These are phyloP conservation scores for Bacillus rossius DNA, from an alignment of 1,140 invertebrate species.

Conservation along the genomic window DNA sequence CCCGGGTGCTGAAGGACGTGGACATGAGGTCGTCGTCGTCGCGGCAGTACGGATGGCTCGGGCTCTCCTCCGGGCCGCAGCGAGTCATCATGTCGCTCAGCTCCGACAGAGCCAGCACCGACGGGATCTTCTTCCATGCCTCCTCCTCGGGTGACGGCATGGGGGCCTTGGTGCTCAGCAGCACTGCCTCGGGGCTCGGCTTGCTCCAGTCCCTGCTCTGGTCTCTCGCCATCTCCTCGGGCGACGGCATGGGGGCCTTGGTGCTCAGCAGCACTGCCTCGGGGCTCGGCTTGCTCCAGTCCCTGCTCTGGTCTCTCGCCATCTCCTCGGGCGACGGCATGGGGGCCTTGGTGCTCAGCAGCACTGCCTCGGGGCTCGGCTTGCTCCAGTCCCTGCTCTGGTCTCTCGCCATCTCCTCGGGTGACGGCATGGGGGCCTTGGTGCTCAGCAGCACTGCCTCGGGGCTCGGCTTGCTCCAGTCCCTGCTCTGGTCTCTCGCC, in stretches of 20 bases:
- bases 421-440: slow-evolving; percentile 27
- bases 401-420: slow-evolving; percentile 24
- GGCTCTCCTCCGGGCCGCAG: neutral
- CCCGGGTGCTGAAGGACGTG: slow-evolving; percentile 26
- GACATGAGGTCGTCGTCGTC: slow-evolving; percentile 26
- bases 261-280: slow-evolving; percentile 6
- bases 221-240: slow-evolving; percentile 24
- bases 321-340: slow-evolving; percentile 31
- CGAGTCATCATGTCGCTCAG: slow-evolving; percentile 2
- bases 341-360: slow-evolving; percentile 18
- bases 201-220: slow-evolving; percentile 7
- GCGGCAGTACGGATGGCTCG: slow-evolving; percentile 16
- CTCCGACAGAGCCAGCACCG: slow-evolving; percentile 10
- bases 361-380: neutral
- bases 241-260: slow-evolving; percentile 27
- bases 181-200: neutral
- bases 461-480: slow-evolving; percentile 4
- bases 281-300: slow-evolving; percentile 4
- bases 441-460: slow-evolving; percentile 6
- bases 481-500: slow-evolving; percentile 7
- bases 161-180: slow-evolving; percentile 18
- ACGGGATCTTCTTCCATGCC: slow-evolving; percentile 11
- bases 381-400: slow-evolving; percentile 7
- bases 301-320: slow-evolving; percentile 7
- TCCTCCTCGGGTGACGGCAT: slow-evolving; percentile 31